These are phyloP conservation scores for Gymnoscopelus braueri DNA, from an alignment of 2,797 vertebrate species.

Conservation along the genomic window DNA sequence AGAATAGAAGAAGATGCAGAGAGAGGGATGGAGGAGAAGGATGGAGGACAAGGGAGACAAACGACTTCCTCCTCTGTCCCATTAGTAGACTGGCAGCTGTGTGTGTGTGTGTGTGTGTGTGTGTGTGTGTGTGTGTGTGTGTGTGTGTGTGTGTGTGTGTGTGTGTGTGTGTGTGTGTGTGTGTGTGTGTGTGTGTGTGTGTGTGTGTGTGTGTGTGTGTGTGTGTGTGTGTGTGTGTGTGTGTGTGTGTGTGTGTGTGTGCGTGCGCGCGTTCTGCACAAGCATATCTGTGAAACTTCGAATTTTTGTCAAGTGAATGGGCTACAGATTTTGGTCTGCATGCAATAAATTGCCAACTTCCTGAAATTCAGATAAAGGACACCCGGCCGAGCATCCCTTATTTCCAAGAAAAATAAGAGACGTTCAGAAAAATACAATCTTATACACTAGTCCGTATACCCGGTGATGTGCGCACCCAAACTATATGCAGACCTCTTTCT, in stretches of 20 bases:
- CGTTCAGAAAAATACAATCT: no score
- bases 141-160: slow-evolving; percentile 11
- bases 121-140: slow-evolving; percentile 11
- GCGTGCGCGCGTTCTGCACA: no score
- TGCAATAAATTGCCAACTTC: no score
- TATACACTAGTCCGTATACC: no score
- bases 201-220: background rate
- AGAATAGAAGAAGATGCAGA: background rate
- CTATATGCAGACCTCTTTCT: no score
- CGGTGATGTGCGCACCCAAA: no score
- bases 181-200: background rate
- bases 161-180: background rate
- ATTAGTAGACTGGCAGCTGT: slow-evolving; percentile 40
- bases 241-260: background rate
- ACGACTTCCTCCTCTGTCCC: slow-evolving; percentile 17
- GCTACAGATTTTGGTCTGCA: no score
- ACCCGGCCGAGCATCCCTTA: no score
- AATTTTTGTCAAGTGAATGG: background rate
- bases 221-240: background rate
- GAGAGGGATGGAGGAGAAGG: no score
- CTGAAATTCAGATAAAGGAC: no score
- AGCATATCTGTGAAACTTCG: background rate
- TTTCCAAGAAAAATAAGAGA: no score
- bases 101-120: slow-evolving; percentile 9
- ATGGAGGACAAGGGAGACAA: slow-evolving; percentile 4